These are phyloP conservation scores for Ceyx margarethae DNA, from an alignment of 2,113 vertebrate genomes.

Conservation along the genomic window DNA sequence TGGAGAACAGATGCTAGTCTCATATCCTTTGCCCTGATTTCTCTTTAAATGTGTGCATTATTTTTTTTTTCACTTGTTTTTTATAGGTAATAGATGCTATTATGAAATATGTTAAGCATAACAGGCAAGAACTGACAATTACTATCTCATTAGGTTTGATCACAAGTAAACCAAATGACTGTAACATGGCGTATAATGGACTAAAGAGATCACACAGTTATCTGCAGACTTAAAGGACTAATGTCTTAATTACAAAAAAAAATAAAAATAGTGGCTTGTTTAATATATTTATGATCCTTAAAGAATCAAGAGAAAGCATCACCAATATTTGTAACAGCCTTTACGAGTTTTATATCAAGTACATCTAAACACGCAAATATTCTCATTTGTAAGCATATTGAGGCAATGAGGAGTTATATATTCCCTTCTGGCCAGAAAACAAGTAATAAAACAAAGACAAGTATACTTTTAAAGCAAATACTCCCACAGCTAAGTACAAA, in stretches of 20 bases:
- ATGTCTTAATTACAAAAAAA: neutral
- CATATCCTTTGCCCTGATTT: neutral
- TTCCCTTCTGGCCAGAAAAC: neutral
- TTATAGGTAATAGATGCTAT: neutral
- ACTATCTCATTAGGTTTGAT: neutral
- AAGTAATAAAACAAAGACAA: slow-evolving; percentile 5
- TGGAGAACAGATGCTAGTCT: neutral
- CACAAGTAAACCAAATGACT: neutral
- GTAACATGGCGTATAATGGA: accelerated
- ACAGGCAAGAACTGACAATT: neutral
- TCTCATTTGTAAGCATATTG: neutral
- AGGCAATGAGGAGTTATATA: neutral
- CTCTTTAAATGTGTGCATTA: neutral
- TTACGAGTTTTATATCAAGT: neutral
- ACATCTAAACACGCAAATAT: neutral
- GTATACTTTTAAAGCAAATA: neutral
- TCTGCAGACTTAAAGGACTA: neutral
- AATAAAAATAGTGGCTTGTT: neutral
- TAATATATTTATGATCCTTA: neutral
- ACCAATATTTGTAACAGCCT: neutral
- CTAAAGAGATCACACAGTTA: neutral
- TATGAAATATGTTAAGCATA: neutral
- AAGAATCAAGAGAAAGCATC: neutral
- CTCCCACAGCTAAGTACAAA: neutral
- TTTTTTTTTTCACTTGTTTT: neutral